Percentiles rank a stretch among this genome's conserved stretches.
These are phyloP conservation scores for Eptesicus fuscus DNA, from an alignment of 2,113 vertebrate genomes.

Conservation along the genomic window DNA sequence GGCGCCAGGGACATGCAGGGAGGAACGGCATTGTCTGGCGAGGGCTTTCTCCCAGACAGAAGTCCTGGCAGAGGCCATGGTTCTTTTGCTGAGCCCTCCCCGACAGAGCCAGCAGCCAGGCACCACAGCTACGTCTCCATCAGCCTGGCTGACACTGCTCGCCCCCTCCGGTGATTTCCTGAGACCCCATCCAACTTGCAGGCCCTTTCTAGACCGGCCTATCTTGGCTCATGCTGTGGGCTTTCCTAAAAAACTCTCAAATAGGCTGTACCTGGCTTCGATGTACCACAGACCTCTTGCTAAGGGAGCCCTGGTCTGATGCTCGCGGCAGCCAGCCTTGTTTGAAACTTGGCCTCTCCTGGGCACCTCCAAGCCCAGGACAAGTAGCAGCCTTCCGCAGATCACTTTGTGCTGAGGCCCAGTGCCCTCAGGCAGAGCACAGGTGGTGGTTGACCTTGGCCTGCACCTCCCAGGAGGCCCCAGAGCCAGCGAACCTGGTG, in stretches of 20 bases:
- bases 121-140: neutral
- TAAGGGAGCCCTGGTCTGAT: neutral
- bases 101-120: neutral
- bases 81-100: neutral
- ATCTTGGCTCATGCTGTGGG: neutral
- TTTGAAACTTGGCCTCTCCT: neutral
- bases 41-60: neutral
- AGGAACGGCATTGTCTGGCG: neutral
- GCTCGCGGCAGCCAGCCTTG: neutral
- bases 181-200: neutral
- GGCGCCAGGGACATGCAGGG: neutral
- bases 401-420: neutral
- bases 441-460: neutral
- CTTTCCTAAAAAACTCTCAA: neutral
- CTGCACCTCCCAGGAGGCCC: neutral
- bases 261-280: neutral
- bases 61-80: neutral
- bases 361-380: neutral
- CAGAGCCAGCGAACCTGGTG: neutral
- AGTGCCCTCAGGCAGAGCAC: neutral
- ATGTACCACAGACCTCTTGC: neutral
- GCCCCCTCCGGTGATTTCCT: neutral
- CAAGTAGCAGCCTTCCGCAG: neutral
- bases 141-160: neutral
- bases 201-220: neutral